Evolutionary conservation across 2,797 vertebrate genomes (phyloP).

Genomic region (Benthosema pterotum): DNA sequence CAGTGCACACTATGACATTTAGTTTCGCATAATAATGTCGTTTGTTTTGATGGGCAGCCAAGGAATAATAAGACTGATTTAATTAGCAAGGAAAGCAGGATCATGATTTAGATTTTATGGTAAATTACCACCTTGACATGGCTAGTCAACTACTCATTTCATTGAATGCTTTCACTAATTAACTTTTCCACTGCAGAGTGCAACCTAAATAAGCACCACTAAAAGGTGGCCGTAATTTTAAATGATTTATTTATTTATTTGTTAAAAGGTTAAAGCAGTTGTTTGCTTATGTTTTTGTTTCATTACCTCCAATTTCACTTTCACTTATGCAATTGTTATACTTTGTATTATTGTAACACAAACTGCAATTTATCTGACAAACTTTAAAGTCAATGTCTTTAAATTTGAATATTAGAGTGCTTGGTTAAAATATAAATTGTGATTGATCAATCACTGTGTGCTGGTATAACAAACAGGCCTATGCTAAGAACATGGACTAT

Average conservation of each 20-base stretch:
- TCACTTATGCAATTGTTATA: too few relatives aligned
- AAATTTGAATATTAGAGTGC: too few relatives aligned
- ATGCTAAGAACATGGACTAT: too few relatives aligned
- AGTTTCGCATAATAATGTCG: background rate
- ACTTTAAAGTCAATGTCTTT: too few relatives aligned
- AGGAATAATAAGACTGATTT: background rate
- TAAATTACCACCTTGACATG: background rate
- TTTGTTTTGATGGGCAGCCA: background rate
- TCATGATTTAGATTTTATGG: background rate
- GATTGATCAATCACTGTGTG: too few relatives aligned
- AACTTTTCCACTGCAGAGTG: background rate
- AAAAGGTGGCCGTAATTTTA: background rate
- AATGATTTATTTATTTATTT: slow-evolving; percentile 3
- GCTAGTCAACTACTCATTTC: background rate
- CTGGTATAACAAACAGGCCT: too few relatives aligned
- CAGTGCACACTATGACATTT: background rate
- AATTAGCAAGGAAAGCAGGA: background rate
- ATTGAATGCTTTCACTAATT: background rate
- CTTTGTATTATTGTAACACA: too few relatives aligned
- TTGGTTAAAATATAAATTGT: too few relatives aligned
- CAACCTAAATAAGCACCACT: slow-evolving; percentile 4
- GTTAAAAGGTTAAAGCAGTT: too few relatives aligned
- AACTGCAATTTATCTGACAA: too few relatives aligned
- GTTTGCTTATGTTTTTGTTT: too few relatives aligned
- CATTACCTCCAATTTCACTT: too few relatives aligned